phyloP scores from a whole-genome alignment of 2,888 invertebrate genomes.

The Tenthredo mesomela region DNA sequence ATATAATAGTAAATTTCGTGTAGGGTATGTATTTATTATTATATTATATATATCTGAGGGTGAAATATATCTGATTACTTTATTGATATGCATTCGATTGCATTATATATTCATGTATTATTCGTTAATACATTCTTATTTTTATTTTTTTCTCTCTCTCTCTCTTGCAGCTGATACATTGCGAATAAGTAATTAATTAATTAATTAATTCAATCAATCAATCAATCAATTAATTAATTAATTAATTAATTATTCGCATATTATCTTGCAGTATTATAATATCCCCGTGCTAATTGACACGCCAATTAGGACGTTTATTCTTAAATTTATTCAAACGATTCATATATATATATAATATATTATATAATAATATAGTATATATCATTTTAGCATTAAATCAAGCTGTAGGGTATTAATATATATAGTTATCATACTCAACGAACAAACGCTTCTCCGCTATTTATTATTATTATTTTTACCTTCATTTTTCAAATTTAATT shows the following conservation, averaged over 20 bases:
- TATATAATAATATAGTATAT: not conserved
- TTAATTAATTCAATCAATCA: not conserved
- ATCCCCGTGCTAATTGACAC: slow-evolving; percentile 20
- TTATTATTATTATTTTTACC: not conserved
- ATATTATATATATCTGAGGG: not conserved
- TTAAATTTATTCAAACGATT: not conserved
- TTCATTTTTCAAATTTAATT: not conserved
- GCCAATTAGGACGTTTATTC: slow-evolving; percentile 14
- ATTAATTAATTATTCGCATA: not conserved
- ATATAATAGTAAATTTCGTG: not conserved
- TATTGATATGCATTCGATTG: slow-evolving; percentile 46
- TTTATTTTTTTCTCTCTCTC: not conserved
- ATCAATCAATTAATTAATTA: not conserved
- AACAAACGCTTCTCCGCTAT: not conserved
- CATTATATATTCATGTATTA: slow-evolving; percentile 8
- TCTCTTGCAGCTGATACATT: not conserved
- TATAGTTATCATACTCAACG: not conserved
- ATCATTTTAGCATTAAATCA: not conserved
- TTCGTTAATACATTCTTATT: not conserved
- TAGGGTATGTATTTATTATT: not conserved
- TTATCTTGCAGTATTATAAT: not conserved
- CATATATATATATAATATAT: not conserved
- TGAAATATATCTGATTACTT: slow-evolving; percentile 6
- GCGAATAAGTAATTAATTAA: not conserved
- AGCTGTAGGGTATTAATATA: not conserved